Evolutionary conservation across 2,113 vertebrate species (phyloP).

Genomic region (Micromys minutus): DNA sequence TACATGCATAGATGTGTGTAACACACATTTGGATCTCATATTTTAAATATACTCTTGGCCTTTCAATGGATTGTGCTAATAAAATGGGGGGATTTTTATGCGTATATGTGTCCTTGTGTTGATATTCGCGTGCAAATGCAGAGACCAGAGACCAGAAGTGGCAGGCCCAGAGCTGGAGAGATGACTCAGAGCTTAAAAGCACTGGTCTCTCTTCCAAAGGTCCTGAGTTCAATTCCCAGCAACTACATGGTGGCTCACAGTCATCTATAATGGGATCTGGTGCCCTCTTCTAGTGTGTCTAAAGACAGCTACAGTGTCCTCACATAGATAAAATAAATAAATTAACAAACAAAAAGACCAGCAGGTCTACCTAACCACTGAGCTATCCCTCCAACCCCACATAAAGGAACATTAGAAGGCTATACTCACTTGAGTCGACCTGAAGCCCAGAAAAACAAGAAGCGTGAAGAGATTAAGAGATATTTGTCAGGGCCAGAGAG

Average conservation of each 20-base stretch:
- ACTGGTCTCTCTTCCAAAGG: no score
- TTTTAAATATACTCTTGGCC: slow-evolving; percentile 21
- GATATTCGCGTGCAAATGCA: neutral
- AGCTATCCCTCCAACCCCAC: neutral
- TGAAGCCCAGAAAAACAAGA: neutral
- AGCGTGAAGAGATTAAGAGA: neutral
- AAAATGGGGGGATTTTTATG: neutral
- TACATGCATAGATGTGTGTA: neutral
- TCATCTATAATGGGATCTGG: no score
- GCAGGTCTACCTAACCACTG: neutral
- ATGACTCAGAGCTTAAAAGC: no score
- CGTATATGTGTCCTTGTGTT: neutral
- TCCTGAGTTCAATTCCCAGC: no score
- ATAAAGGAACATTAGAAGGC: neutral
- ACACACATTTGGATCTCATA: neutral
- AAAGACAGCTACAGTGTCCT: no score
- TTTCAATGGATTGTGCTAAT: neutral
- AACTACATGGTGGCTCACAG: no score
- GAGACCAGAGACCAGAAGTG: neutral
- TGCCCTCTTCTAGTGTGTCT: no score
- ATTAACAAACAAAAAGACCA: no score
- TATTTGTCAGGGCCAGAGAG: no score
- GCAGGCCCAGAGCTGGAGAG: no score
- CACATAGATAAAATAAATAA: no score
- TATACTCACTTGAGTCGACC: neutral